Evolutionary conservation across 2,888 invertebrate species (phyloP), one percentile per base, ranked within the genome.

Genomic region (Ommatoiulus sabulosus): DNA sequence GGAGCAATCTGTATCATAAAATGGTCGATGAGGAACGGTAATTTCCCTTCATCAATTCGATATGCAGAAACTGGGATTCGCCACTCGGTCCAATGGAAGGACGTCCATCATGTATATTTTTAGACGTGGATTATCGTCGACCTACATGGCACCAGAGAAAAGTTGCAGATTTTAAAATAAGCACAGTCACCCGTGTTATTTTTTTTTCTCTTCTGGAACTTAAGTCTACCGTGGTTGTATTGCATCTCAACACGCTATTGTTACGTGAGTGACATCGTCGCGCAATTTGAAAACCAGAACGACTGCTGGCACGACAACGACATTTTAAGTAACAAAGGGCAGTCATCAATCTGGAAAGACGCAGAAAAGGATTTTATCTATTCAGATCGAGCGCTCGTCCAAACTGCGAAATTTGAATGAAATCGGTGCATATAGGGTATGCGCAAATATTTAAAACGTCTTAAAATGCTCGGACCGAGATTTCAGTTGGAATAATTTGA

Each of bases 131-230:
- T 63, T 63, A 63, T 63, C 63, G 63, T 63, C 63, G 63, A 63
- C 63, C 63, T 63, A 63, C 20, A 63, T 63, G 17, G 63, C 20
- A 63, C 20, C 20, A 63, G 20, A n/a, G n/a, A 63, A 63, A 63
- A 63, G 48, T 63, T 63, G 63, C 63, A 63, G 20, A 63, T 63
- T 63, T 63, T 63, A 63, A 63, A 63, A 63, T 63, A 63, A 63
- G 63, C 63, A 63, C 63, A 63, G 63, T 63, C 63, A 63, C 63
- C 63, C 63, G 63, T 63, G 63, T 63, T 63, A 63, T 63, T 63
- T 63, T 63, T 63, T 20, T 20, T 20, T 20, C 63, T 63, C 20
- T 20, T 20, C n/a, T 5, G 63, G 5, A 12, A 48, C 63, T 35
- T 35, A 35, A 35, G 35, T 35, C 35, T 20, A 15, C 63, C 63